A percentile compares a stretch with the other conserved stretches of the same genome.
Conservation (phyloP, 2,797 vertebrate species). For the Sebastes itinus region DNA sequence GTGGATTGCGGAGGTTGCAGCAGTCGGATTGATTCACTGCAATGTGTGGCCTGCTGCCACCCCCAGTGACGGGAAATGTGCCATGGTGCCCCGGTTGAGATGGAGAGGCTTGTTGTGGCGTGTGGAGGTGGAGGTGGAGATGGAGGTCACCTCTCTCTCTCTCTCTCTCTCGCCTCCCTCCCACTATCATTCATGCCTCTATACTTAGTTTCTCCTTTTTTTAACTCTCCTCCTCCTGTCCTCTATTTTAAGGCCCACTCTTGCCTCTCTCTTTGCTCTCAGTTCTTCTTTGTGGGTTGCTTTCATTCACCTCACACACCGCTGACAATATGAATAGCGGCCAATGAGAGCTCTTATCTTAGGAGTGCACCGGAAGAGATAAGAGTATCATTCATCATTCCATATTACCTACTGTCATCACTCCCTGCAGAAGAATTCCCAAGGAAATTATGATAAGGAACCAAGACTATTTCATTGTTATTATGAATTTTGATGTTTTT, state of each 20-base stretch:
- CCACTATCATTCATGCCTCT: constrained; percentile 63
- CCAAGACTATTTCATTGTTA: constrained; percentile 12
- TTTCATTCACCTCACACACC: constrained; percentile 37
- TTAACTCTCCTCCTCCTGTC: constrained; percentile 29
- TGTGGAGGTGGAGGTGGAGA: constrained; percentile 65
- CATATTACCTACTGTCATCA: constrained; percentile 41
- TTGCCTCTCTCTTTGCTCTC: constrained; percentile 14
- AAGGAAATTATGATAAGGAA: constrained; percentile 47
- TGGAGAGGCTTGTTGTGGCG: constrained; percentile 67
- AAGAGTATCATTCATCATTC: constrained; percentile 60
- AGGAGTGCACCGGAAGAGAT: constrained; percentile 58
- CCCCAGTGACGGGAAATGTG: constrained; percentile 68
- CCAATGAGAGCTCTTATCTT: constrained; percentile 64
- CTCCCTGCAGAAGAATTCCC: constrained; percentile 43
- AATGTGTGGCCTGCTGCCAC: constrained; percentile 72
- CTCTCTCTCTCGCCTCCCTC: constrained; percentile 29
- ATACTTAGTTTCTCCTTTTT: constrained; percentile 61
- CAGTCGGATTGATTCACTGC: constrained; percentile 74
- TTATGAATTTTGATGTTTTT: constrained; percentile 9
- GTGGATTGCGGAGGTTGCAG: constrained; percentile 70
- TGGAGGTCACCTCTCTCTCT: constrained; percentile 65
- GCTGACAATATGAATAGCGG: constrained; percentile 31
- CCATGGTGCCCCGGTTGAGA: constrained; percentile 62
- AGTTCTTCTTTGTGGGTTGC: constrained; percentile 19
- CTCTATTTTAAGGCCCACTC: constrained; percentile 58